Base-by-base conservation (phyloP, 2,113 vertebrate species). In the Triplophysa tibetana region DNA sequence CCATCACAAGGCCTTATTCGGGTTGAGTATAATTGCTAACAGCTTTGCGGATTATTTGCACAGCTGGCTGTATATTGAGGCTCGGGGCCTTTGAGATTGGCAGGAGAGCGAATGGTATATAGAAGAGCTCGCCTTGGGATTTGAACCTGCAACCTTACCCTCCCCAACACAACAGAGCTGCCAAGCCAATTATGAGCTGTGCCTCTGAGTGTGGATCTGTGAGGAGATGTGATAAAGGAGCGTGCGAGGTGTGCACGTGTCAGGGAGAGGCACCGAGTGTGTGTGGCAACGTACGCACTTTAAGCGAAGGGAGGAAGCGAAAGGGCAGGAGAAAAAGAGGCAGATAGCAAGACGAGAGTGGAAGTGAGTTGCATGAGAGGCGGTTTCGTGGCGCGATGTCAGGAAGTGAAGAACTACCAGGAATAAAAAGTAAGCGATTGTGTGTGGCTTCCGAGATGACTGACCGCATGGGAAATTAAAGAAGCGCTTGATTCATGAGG, bases 401-500 rank as follows among this genome's bases (percentile, higher is more conserved):
- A 75, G 58, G 72, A 75, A 75, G 58, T 62, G 54, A 73, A 60
- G 54, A 73, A 73, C 54, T 4, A 17, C 72, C 24, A 24, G 56
- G 21, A 52, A 52, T n/a, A 33, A 60, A 58, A 63, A 54, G 78
- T 24, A 61, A 21, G 74, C 7, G 73, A 45, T 50, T 70, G 70
- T 75, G 79, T 70, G 81, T 62, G 79, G 29, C 63, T 83, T 83
- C 80, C 72, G 86, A 87, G 87, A 89, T 88, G 91, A 90, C 82
- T 83, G 89, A 92, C 90, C 92, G 91, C 89, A 86, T 88, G 91
- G 90, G 90, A 92, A 92, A 93, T 92, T 90, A 92, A 91, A 88
- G 87, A 90, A 89, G 87, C 88, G 86, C 88, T 90, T 89, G 88
- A 89, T 87, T 91, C 90, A 90, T 87, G 85, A 83, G 89, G 90